Base-by-base conservation (phyloP, 92 coral and sea anemone species). In the Epizoanthus rinbou region DNA sequence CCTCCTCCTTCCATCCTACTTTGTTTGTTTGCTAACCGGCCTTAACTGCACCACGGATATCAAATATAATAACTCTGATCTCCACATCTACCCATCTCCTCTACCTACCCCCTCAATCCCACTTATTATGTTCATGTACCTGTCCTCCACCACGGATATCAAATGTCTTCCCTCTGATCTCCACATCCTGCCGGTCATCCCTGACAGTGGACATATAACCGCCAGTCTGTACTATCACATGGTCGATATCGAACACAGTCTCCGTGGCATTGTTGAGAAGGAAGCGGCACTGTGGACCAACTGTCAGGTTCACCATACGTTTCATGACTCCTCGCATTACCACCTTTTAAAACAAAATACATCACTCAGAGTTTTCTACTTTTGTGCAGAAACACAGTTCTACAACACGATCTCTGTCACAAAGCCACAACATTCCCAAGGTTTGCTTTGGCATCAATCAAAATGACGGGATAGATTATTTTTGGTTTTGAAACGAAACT, bases 111-210 rank as follows among this genome's bases (percentile, higher is more conserved):
- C 16, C 54, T 50, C 54, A 10, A 10, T 50, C 54, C 16, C 15
- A 50, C 54, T 5, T 50, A 50, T 50, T 50, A 3, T 50, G 54
- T 17, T 17, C 56, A 54, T 21, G 45, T 83, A 86, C 93, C 86
- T 74, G 83, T 33, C 85, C 93, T 28, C 93, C 93, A 57, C 93
- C 93, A 17, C 93, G 90, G 70, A 90, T 79, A 22, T 90, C 90
- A 57, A 90, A 33, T 2, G 93, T 86, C 16, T 79, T 73, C 6
- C 93, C 93, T 14, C 57, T 66, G 37, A 90, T 13, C 18, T 57
- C 22, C 7, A 86, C 90, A 3, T 75, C 58, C 56, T 58, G 76
- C 39, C 62, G 57, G 68, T 90, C 80, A 17, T 83, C 81, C 43
- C 88, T 82, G 63, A 81, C 86, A n/a, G 87, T 52, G 18, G 86